Percentiles rank a stretch among this genome's conserved stretches.
Evolutionary conservation across 2,797 vertebrate genomes (phyloP).

Genomic region (Pangasius macronema): DNA sequence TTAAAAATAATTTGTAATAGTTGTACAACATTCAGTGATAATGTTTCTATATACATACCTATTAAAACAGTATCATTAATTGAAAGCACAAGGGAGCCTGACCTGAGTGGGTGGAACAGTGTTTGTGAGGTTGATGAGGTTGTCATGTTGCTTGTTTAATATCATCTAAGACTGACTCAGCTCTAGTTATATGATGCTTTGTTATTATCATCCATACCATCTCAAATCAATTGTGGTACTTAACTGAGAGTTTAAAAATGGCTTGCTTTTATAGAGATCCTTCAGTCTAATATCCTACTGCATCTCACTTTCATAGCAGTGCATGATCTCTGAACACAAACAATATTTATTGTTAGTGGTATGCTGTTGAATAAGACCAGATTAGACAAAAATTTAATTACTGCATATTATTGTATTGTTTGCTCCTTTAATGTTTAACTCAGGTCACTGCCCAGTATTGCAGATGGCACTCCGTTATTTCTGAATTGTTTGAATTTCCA

Average conservation of each 20-base stretch:
- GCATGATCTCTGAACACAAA: too few species aligned
- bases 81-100: neutral
- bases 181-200: neutral
- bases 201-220: neutral
- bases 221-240: neutral
- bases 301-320: neutral
- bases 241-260: neutral
- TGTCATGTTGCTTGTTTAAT: neutral
- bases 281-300: neutral
- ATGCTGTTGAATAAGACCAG: neutral
- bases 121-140: too few species aligned
- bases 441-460: neutral
- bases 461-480: neutral
- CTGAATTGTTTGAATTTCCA: neutral
- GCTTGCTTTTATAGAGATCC: neutral
- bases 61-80: neutral
- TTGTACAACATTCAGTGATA: neutral
- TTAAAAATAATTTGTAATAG: neutral
- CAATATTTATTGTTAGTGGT: neutral
- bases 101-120: neutral
- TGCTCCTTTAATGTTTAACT: neutral
- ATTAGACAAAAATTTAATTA: neutral
- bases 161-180: neutral
- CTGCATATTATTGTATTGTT: neutral
- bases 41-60: neutral